Evolutionary conservation across 2,888 invertebrate species (phyloP).

Genomic region (Lasiommata megera): DNA sequence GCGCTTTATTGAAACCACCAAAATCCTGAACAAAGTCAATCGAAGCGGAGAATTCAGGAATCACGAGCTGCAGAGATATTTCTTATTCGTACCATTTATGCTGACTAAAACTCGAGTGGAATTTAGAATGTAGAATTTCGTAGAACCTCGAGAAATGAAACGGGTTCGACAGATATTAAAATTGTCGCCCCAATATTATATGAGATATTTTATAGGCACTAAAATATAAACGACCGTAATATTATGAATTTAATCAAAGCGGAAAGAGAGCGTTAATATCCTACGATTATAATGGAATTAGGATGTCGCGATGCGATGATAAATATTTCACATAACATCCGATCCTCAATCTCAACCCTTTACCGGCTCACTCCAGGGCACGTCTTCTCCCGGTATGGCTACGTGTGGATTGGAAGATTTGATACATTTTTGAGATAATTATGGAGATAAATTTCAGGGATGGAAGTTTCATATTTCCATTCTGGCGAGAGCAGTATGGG

Average conservation of each 20-base stretch:
- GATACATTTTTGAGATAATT: no score
- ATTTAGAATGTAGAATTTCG: neutral
- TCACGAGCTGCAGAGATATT: neutral
- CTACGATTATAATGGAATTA: neutral
- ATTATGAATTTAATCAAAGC: slow-evolving; percentile 6
- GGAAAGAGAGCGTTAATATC: neutral
- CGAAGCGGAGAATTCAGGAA: neutral
- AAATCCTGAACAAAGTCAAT: neutral
- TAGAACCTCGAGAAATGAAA: neutral
- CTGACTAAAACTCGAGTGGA: neutral
- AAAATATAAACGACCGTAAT: neutral
- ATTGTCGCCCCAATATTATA: slow-evolving; percentile 4
- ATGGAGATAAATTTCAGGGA: no score
- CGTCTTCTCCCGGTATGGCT: no score
- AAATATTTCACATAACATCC: neutral
- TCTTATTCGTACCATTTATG: slow-evolving; percentile 3
- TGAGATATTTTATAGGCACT: slow-evolving; percentile 11
- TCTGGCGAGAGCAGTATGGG: no score
- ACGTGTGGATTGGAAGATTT: no score
- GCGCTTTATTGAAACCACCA: no score
- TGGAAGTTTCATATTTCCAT: no score
- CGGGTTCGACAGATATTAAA: slow-evolving; percentile 13
- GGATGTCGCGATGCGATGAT: neutral
- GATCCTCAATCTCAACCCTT: no score
- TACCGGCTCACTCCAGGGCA: no score